Conservation (phyloP, 2,888 invertebrate species). For the Petrolisthes cinctipes region DNA sequence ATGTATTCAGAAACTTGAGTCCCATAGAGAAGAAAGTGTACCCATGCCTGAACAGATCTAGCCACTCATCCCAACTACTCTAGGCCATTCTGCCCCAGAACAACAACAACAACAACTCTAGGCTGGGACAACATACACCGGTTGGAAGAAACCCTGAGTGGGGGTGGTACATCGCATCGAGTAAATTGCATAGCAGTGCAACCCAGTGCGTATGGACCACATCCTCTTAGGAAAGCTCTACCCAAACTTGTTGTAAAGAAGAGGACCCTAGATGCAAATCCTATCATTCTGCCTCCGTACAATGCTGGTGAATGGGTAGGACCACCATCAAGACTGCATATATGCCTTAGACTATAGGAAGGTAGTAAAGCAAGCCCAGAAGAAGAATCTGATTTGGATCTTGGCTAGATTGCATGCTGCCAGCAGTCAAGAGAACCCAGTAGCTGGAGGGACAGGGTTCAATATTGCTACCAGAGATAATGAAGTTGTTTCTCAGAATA, state of each 20-base stretch:
- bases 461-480: not conserved
- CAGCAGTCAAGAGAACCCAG: not conserved
- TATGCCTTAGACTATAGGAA: too few relatives aligned
- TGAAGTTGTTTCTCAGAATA: not conserved
- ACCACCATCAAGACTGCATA: too few relatives aligned
- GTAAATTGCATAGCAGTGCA: not conserved
- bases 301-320: slow-evolving; percentile 23
- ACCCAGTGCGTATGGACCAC: slow-evolving; percentile 64
- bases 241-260: not conserved
- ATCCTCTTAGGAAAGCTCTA: slow-evolving; percentile 62
- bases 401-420: slow-evolving; percentile 61
- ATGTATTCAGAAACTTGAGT: slow-evolving; percentile 5
- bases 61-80: too few relatives aligned
- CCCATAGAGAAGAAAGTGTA: too few relatives aligned
- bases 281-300: slow-evolving; percentile 65
- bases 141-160: too few relatives aligned
- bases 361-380: too few relatives aligned
- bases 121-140: too few relatives aligned
- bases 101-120: too few relatives aligned
- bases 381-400: slow-evolving; percentile 59
- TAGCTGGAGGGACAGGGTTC: not conserved
- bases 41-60: too few relatives aligned
- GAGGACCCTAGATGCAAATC: slow-evolving; percentile 59
- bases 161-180: not conserved
- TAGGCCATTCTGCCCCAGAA: too few relatives aligned